Evolutionary conservation across 2,113 vertebrate genomes (phyloP).

Genomic region (Serilophus lunatus): DNA sequence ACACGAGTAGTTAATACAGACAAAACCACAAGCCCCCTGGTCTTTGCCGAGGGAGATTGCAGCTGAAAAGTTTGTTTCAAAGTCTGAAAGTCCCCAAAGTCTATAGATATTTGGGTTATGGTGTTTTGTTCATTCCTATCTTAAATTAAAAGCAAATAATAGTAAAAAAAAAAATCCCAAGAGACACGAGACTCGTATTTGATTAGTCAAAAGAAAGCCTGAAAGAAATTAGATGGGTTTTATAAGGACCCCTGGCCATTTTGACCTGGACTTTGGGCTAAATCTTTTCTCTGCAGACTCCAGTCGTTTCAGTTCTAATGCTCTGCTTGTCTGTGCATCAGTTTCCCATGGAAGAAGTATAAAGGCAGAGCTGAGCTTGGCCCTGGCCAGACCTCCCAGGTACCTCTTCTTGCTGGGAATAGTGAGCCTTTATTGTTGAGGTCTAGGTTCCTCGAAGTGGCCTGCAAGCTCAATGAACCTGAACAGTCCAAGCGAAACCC

Average conservation of each 20-base stretch:
- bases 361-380: neutral
- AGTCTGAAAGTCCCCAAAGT: neutral
- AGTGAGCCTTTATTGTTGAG: neutral
- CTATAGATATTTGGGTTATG: neutral
- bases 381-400: neutral
- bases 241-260: neutral
- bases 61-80: neutral
- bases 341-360: neutral
- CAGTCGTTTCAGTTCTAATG: neutral
- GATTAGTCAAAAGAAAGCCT: neutral
- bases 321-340: neutral
- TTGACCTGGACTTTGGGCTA: neutral
- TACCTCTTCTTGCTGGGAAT: neutral
- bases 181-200: neutral
- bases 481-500: constrained; percentile 34
- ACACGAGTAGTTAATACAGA: neutral
- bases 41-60: neutral
- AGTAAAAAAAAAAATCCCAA: neutral
- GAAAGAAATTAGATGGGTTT: neutral
- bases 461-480: constrained; percentile 32
- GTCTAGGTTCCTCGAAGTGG: neutral
- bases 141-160: constrained; percentile 9
- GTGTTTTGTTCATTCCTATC: neutral
- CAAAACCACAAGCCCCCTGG: neutral
- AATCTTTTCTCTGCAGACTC: neutral